Evolutionary conservation across 2,113 vertebrate species (phyloP).

Genomic region (Psittacara wagleri): DNA sequence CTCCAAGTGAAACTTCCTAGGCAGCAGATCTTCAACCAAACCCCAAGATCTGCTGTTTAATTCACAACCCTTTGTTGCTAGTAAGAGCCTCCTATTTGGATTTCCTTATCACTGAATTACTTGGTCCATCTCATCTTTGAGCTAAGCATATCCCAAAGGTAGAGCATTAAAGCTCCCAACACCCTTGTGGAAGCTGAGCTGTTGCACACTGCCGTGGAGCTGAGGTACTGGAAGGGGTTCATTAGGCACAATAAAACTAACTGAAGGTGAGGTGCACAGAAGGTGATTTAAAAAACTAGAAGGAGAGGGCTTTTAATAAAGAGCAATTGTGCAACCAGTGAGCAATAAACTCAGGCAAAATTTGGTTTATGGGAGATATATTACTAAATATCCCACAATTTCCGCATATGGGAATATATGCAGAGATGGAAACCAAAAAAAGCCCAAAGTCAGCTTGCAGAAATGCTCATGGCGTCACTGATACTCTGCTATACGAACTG

Average conservation of each 20-base stretch:
- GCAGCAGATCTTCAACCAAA: neutral
- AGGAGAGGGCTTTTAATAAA: neutral
- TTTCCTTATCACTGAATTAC: constrained; percentile 48
- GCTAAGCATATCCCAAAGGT: constrained; percentile 3
- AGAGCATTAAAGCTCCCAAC: constrained; percentile 6
- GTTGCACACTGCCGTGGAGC: constrained; percentile 6
- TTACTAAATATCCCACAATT: constrained; percentile 19
- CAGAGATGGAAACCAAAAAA: neutral
- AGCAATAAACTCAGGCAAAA: constrained; percentile 31
- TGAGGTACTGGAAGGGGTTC: neutral
- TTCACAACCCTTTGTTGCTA: neutral
- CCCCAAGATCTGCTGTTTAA: neutral
- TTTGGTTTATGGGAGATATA: constrained; percentile 6
- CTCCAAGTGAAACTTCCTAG: neutral
- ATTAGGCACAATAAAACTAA: constrained; percentile 1
- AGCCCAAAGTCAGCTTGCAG: neutral
- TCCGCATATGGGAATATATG: neutral
- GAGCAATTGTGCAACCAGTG: neutral
- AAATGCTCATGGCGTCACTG: constrained; percentile 11
- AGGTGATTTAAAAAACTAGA: neutral
- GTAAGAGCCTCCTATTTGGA: neutral
- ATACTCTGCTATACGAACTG: constrained; percentile 26
- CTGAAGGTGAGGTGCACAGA: neutral
- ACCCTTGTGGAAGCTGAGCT: constrained; percentile 6
- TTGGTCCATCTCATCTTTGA: constrained; percentile 23